A percentile compares a stretch with the other conserved stretches of the same genome.
These are phyloP conservation scores for Trachurus trachurus DNA, from an alignment of 2,797 vertebrate species.

Conservation along the genomic window DNA sequence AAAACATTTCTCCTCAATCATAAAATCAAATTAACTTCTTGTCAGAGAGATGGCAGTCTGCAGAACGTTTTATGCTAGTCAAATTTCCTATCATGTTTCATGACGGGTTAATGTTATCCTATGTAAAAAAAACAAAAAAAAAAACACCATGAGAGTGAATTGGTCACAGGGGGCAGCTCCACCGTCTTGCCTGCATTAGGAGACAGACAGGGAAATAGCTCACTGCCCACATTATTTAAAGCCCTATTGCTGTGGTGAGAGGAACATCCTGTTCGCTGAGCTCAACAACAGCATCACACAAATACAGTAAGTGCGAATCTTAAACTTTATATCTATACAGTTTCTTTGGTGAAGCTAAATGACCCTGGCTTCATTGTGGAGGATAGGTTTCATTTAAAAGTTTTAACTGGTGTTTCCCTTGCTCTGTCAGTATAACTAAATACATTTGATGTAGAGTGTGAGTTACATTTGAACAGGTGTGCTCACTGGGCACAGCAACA, in stretches of 20 bases:
- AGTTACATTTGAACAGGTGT: slow-evolving; percentile 36
- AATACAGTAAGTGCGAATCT: slow-evolving; percentile 67
- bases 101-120: slow-evolving; percentile 37
- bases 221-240: slow-evolving; percentile 79
- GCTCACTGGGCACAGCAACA: not conserved
- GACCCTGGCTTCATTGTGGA: not conserved
- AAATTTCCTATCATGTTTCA: slow-evolving; percentile 67
- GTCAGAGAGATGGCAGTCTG: not conserved
- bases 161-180: slow-evolving; percentile 71
- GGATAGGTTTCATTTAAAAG: not conserved
- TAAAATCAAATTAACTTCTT: slow-evolving; percentile 13
- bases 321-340: not conserved
- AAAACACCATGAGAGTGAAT: slow-evolving; percentile 60
- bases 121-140: slow-evolving; percentile 13
- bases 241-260: slow-evolving; percentile 42
- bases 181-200: slow-evolving; percentile 61
- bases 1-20: not conserved
- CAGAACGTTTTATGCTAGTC: slow-evolving; percentile 23
- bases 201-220: slow-evolving; percentile 62
- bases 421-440: not conserved
- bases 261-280: slow-evolving; percentile 49
- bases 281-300: slow-evolving; percentile 52
- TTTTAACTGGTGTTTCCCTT: not conserved
- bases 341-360: not conserved
- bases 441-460: not conserved